These are phyloP conservation scores for Scartelaos histophorus DNA, from an alignment of 2,113 vertebrate genomes.

Conservation along the genomic window DNA sequence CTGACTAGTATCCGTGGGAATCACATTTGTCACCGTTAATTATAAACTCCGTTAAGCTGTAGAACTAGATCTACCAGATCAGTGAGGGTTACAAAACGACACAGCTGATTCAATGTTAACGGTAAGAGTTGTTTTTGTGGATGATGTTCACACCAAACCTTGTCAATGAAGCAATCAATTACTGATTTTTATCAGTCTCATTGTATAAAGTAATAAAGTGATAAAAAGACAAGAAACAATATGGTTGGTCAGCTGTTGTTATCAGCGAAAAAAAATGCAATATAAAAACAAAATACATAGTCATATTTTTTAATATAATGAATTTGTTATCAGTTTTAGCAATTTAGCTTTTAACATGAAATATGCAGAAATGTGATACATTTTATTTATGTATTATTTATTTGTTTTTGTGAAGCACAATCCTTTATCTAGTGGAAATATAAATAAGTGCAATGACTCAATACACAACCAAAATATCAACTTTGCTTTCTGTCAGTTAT, in stretches of 20 bases:
- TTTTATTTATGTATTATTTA: not conserved
- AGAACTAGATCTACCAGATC: slow-evolving; percentile 75
- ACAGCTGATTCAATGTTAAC: slow-evolving; percentile 79
- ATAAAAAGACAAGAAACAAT: not conserved
- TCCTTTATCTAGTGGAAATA: too few relatives aligned
- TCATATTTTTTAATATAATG: not conserved
- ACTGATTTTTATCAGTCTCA: not conserved
- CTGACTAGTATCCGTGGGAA: slow-evolving; percentile 71
- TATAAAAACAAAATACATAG: not conserved
- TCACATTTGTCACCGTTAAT: slow-evolving; percentile 69
- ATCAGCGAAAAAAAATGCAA: not conserved
- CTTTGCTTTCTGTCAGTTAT: slow-evolving; percentile 22
- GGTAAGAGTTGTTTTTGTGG: slow-evolving; percentile 77
- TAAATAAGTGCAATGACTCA: not conserved
- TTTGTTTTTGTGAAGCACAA: not conserved
- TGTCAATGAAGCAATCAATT: slow-evolving; percentile 16
- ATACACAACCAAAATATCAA: slow-evolving; percentile 30
- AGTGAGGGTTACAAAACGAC: slow-evolving; percentile 59
- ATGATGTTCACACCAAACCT: slow-evolving; percentile 53
- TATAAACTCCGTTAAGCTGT: slow-evolving; percentile 75
- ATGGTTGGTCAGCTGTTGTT: slow-evolving; percentile 6
- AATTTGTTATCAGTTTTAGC: not conserved
- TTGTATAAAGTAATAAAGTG: not conserved
- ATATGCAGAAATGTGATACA: not conserved
- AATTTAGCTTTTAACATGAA: not conserved